Percentiles rank a stretch among this genome's conserved stretches.
Evolutionary conservation across 2,888 invertebrate species (phyloP).

Genomic region (Synergus itoensis): DNA sequence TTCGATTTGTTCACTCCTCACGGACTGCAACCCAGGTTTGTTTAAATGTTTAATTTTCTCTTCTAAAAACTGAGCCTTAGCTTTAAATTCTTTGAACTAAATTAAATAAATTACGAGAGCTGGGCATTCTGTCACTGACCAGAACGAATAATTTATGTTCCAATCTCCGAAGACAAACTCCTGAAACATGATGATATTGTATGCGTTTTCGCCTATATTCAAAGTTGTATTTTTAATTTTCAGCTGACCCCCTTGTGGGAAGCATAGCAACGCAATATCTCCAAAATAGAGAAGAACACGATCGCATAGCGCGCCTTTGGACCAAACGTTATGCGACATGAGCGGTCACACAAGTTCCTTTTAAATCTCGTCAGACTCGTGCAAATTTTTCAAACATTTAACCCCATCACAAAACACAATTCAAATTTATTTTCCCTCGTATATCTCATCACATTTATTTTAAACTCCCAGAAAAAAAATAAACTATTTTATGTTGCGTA

Average conservation of each 20-base stretch:
- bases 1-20: constrained; percentile 98
- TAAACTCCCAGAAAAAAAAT: constrained; percentile 2
- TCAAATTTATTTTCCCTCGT: constrained; percentile 53
- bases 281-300: constrained; percentile 98
- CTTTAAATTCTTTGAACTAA: no score
- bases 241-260: constrained; percentile 97
- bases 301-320: constrained; percentile 98
- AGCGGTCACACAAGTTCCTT: constrained; percentile 69
- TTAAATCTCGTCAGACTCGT: constrained; percentile 70
- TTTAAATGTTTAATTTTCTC: constrained; percentile 14
- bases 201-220: no score
- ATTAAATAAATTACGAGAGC: no score
- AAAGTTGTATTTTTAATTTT: constrained; percentile 67
- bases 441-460: constrained; percentile 40
- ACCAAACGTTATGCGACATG: constrained; percentile 98
- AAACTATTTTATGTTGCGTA: constrained; percentile 62
- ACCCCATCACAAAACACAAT: constrained; percentile 55
- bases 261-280: constrained; percentile 99
- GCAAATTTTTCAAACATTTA: constrained; percentile 64
- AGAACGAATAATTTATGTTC: no score
- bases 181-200: no score
- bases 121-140: no score
- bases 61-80: background rate
- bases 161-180: no score
- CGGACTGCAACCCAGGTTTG: constrained; percentile 98